These are phyloP conservation scores for Phalacrocorax aristotelis DNA, from an alignment of 2,113 vertebrate genomes.

Conservation along the genomic window DNA sequence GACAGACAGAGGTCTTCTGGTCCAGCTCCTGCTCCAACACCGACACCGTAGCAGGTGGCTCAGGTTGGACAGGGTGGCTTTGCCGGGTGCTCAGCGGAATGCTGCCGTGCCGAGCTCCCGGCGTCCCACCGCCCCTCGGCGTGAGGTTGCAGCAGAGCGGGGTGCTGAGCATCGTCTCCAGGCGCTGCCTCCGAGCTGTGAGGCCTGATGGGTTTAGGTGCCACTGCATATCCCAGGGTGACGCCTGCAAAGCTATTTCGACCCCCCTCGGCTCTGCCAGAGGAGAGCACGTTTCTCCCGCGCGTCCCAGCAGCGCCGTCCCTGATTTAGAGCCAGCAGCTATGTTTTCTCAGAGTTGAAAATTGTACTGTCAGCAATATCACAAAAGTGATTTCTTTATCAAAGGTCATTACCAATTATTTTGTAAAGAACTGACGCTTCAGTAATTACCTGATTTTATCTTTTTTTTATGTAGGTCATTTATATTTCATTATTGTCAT, in stretches of 20 bases:
- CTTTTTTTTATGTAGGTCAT: constrained; percentile 48
- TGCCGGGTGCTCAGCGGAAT: accelerated
- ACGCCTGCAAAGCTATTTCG: accelerated
- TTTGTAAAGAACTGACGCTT: constrained; percentile 48
- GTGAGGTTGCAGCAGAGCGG: accelerated
- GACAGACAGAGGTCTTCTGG: background rate
- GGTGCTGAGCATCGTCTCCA: background rate
- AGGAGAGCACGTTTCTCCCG: background rate
- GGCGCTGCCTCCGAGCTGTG: background rate
- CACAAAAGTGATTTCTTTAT: constrained; percentile 55
- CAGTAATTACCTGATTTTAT: constrained; percentile 58
- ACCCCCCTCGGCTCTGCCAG: background rate
- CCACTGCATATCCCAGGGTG: accelerated
- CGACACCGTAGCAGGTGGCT: accelerated
- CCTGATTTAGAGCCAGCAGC: background rate
- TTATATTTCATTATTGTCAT: constrained; percentile 54
- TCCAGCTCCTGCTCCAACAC: background rate
- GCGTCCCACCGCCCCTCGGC: background rate
- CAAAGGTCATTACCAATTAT: constrained; percentile 63
- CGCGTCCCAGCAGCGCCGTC: background rate
- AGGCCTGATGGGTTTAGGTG: too few species aligned
- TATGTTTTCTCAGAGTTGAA: background rate
- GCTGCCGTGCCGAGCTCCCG: accelerated
- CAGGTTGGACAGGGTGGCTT: background rate
- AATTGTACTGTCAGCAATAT: constrained; percentile 46